phyloP scores from a whole-genome alignment of 2,888 invertebrate species.

The Trissolcus brochymenae region DNA sequence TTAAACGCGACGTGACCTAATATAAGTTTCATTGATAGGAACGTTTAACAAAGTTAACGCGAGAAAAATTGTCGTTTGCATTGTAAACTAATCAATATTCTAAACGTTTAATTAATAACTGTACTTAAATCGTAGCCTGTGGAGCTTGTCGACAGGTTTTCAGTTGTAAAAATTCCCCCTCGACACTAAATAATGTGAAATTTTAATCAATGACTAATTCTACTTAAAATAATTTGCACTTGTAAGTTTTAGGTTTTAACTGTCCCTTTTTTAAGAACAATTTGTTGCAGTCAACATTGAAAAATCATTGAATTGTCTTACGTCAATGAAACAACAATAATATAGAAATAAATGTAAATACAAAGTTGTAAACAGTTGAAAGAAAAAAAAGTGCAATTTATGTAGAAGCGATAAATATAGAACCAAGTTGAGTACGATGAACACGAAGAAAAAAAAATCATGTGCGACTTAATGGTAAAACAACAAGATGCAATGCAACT shows the following conservation, averaged over 20 bases:
- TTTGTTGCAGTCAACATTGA: background rate
- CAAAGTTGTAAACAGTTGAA: conserved; percentile 21
- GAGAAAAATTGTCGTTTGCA: too few relatives aligned
- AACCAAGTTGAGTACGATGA: conserved; percentile 20
- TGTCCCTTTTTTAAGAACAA: too few relatives aligned
- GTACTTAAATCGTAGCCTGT: too few relatives aligned
- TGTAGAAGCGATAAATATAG: conserved; percentile 9
- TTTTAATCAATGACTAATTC: conserved; percentile 5
- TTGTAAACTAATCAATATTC: too few relatives aligned
- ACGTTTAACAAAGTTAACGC: background rate
- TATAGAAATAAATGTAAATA: conserved; percentile 13
- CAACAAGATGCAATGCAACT: conserved; percentile 64
- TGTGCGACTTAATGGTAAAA: conserved; percentile 63
- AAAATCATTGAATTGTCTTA: conserved; percentile 18
- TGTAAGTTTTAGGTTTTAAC: background rate
- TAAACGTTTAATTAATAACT: too few relatives aligned
- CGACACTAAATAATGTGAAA: background rate
- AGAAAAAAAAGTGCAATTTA: conserved; percentile 51
- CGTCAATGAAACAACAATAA: conserved; percentile 13
- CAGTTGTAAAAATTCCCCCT: too few relatives aligned
- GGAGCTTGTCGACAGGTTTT: too few relatives aligned
- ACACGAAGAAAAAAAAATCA: conserved; percentile 58
- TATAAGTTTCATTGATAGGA: conserved; percentile 8
- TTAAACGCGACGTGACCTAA: conserved; percentile 19
- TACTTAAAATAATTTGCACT: conserved; percentile 3